Conservation (phyloP, 2,888 invertebrate species). For the Ceriagrion tenellum region DNA sequence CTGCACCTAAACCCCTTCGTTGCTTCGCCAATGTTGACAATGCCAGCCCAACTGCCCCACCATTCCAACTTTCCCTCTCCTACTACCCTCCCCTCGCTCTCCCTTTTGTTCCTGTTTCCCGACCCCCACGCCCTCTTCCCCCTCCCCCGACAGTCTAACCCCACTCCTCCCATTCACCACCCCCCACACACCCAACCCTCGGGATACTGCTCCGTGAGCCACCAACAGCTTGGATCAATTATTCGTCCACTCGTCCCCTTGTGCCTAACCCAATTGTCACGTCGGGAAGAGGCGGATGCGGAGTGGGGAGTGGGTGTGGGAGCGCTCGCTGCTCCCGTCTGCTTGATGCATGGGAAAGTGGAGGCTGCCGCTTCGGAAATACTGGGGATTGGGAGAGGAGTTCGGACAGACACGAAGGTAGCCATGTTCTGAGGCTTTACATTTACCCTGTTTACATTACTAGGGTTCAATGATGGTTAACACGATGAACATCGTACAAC, state of each 20-base stretch:
- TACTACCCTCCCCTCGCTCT: no score
- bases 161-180: background rate
- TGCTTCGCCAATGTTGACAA: background rate
- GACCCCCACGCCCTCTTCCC: background rate
- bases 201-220: background rate
- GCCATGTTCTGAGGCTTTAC: no score
- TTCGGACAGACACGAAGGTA: background rate
- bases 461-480: no score
- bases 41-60: background rate
- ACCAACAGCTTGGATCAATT: conserved; percentile 62
- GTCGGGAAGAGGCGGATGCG: background rate
- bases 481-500: no score
- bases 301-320: background rate
- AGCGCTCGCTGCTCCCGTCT: background rate
- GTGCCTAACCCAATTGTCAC: conserved; percentile 49
- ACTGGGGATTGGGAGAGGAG: background rate
- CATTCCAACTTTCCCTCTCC: background rate
- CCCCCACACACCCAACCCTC: background rate
- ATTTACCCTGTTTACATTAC: no score
- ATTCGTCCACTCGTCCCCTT: conserved; percentile 64
- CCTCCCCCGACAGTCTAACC: background rate
- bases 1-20: background rate
- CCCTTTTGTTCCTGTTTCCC: background rate
- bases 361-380: background rate
- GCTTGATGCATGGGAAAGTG: background rate